phyloP scores from a whole-genome alignment of 2,888 invertebrate genomes.

The Ganaspis brasiliensis region DNA sequence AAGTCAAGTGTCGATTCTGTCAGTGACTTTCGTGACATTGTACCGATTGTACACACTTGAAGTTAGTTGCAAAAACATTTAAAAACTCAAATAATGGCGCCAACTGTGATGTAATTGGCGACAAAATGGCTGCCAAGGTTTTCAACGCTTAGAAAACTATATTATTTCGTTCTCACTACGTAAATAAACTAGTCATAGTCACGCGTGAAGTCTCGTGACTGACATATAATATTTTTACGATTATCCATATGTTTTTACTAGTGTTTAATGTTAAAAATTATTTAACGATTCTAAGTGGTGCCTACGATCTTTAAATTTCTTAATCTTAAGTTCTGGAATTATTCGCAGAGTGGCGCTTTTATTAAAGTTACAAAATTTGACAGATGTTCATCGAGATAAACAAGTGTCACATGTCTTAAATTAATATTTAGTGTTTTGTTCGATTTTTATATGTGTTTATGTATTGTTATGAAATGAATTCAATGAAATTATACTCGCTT shows the following conservation, averaged over 20 bases:
- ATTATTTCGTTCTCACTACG: conserved; percentile 7
- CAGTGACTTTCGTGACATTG: background rate
- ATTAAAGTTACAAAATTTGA: background rate
- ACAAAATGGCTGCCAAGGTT: conserved; percentile 22
- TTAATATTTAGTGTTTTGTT: background rate
- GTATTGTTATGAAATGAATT: background rate
- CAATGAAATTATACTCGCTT: background rate
- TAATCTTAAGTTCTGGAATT: background rate
- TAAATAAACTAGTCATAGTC: background rate
- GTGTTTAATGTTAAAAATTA: background rate
- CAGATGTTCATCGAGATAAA: background rate
- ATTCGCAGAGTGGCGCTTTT: background rate
- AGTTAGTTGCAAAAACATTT: background rate
- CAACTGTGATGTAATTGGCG: conserved; percentile 6
- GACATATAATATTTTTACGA: background rate
- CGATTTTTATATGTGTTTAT: background rate
- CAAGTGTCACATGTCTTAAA: background rate
- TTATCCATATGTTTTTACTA: background rate
- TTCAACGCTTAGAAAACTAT: background rate
- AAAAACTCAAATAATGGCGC: conserved; percentile 31
- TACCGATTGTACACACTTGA: background rate
- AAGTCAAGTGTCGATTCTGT: background rate
- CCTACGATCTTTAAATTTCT: background rate
- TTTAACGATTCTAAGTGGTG: background rate
- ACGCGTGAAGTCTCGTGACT: conserved; percentile 34